Evolutionary conservation across 2,888 invertebrate species (phyloP).

Genomic region (Unio pictorum): DNA sequence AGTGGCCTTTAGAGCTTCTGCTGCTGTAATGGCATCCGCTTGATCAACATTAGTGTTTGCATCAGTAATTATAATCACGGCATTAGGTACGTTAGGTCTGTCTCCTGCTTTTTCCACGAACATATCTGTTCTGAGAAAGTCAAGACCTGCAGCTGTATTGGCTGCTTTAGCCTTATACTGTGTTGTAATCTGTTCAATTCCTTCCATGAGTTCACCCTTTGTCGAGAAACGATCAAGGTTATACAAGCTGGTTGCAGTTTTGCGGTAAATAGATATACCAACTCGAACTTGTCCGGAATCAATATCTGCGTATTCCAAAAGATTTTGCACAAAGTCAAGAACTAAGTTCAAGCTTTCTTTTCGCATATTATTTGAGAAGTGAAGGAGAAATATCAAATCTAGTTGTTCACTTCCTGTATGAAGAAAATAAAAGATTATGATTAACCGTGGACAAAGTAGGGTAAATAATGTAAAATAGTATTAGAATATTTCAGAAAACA

Average conservation of each 20-base stretch:
- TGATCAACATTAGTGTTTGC: slow-evolving; percentile 39
- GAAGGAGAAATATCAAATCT: slow-evolving; percentile 53
- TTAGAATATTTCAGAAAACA: no score
- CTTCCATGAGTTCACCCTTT: slow-evolving; percentile 35
- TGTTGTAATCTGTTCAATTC: slow-evolving; percentile 38
- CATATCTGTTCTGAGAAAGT: slow-evolving; percentile 37
- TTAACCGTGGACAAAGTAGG: no score
- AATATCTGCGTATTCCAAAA: slow-evolving; percentile 38
- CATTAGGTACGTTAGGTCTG: slow-evolving; percentile 47
- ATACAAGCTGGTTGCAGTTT: slow-evolving; percentile 37
- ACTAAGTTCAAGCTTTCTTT: slow-evolving; percentile 28
- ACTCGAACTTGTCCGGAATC: slow-evolving; percentile 49
- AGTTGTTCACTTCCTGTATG: slow-evolving; percentile 42
- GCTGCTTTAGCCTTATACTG: slow-evolving; percentile 31
- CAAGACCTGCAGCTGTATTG: slow-evolving; percentile 49
- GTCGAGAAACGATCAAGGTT: slow-evolving; percentile 47
- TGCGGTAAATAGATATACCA: slow-evolving; percentile 41
- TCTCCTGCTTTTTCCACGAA: slow-evolving; percentile 34
- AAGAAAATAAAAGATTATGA: no score
- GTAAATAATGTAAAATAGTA: no score
- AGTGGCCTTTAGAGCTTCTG: slow-evolving; percentile 30
- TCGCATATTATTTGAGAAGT: slow-evolving; percentile 41
- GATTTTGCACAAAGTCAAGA: slow-evolving; percentile 34
- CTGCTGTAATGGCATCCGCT: slow-evolving; percentile 21
- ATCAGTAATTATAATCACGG: slow-evolving; percentile 54